A percentile compares a stretch with the other conserved stretches of the same genome.
phyloP scores from a whole-genome alignment of 2,888 invertebrate species.

The Halictus quadricinctus region DNA sequence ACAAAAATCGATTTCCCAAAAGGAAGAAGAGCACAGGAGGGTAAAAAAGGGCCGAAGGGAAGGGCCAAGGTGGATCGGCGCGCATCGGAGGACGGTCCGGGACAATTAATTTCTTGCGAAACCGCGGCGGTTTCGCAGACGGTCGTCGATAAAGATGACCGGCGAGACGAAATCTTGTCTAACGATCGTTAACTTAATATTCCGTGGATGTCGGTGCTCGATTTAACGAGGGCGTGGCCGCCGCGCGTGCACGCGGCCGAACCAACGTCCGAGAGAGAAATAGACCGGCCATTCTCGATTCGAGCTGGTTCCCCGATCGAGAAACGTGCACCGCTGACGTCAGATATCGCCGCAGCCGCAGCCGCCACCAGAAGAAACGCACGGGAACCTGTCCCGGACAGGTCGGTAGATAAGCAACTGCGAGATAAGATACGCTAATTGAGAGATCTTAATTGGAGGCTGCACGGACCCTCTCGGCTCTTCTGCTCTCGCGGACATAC shows the following conservation, averaged over 20 bases:
- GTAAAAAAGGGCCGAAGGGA: not conserved
- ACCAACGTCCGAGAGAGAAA: constrained; percentile 59
- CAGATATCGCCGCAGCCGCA: constrained; percentile 30
- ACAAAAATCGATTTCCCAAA: not conserved
- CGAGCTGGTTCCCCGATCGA: constrained; percentile 41
- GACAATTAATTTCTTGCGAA: constrained; percentile 32
- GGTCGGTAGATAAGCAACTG: constrained; percentile 68
- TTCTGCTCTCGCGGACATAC: constrained; percentile 52
- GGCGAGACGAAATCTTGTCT: constrained; percentile 47
- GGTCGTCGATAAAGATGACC: constrained; percentile 23
- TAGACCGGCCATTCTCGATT: constrained; percentile 61
- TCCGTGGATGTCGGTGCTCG: constrained; percentile 52
- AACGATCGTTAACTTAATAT: constrained; percentile 69
- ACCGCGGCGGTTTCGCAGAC: constrained; percentile 6
- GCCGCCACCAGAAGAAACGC: constrained; percentile 52
- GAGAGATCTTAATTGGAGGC: constrained; percentile 79
- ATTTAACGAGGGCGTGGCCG: constrained; percentile 69
- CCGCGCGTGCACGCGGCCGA: constrained; percentile 54
- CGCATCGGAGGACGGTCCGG: not conserved
- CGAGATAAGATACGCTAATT: constrained; percentile 80
- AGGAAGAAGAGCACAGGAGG: not conserved
- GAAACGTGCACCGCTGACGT: constrained; percentile 42
- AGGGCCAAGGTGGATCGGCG: not conserved
- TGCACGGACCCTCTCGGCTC: constrained; percentile 56
- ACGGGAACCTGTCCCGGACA: constrained; percentile 61